Percentiles rank a stretch among this genome's conserved stretches.
Conservation (phyloP, 2,888 invertebrate genomes). For the Caenorhabditis plicata region DNA sequence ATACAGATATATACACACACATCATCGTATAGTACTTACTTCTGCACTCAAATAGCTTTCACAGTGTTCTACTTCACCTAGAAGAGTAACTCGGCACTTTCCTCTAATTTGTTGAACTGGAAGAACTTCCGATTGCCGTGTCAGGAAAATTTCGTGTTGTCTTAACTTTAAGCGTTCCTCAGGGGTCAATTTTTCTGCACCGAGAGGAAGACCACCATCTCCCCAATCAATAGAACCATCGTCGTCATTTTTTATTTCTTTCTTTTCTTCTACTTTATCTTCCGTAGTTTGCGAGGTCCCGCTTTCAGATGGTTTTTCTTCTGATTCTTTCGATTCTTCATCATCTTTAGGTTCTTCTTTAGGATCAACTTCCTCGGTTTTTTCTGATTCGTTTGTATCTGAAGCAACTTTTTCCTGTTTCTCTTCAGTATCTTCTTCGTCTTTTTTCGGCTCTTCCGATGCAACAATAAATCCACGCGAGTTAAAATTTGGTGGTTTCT, state of each 20-base stretch:
- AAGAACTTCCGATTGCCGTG: constrained; percentile 89
- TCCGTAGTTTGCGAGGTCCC: not conserved
- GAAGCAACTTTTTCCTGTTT: constrained; percentile 13
- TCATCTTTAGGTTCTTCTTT: constrained; percentile 18
- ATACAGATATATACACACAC: too few relatives aligned
- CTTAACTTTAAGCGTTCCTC: constrained; percentile 48
- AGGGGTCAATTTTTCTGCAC: constrained; percentile 35
- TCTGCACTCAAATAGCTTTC: constrained; percentile 86
- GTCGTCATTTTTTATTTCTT: too few relatives aligned
- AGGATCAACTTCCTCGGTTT: not conserved
- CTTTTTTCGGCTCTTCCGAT: constrained; percentile 5
- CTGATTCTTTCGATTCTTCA: not conserved
- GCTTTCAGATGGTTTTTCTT: not conserved
- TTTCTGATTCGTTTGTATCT: too few relatives aligned
- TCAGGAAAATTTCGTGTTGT: constrained; percentile 95
- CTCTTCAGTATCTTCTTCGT: not conserved
- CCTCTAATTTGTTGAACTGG: constrained; percentile 96
- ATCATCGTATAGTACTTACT: too few relatives aligned
- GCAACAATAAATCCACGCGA: constrained; percentile 19
- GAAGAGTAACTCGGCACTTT: constrained; percentile 95
- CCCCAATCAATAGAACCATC: constrained; percentile 42
- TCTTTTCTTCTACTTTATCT: constrained; percentile 6
- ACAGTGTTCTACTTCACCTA: constrained; percentile 97
- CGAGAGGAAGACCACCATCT: constrained; percentile 67
- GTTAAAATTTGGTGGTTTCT: constrained; percentile 30